These are phyloP conservation scores for Littorina saxatilis DNA, from an alignment of 1,140 invertebrate genomes.

Conservation along the genomic window DNA sequence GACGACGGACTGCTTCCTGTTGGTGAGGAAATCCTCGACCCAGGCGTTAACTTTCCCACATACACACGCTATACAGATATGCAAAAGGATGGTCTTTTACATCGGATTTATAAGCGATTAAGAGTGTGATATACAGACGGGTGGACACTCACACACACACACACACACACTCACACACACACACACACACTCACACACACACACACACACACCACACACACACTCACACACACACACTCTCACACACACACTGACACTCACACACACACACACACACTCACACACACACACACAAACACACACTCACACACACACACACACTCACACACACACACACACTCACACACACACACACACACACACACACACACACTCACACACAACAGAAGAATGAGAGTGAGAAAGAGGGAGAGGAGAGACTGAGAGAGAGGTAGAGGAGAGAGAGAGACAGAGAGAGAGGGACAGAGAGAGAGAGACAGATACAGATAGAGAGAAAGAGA, in stretches of 20 bases:
- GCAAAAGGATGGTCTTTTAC: too few relatives aligned
- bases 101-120: too few relatives aligned
- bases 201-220: conserved; percentile 20
- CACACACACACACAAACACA: conserved; percentile 18
- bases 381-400: too few relatives aligned
- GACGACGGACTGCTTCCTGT: too few relatives aligned
- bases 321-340: conserved; percentile 8
- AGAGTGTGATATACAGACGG: background rate
- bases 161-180: background rate
- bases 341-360: conserved; percentile 19
- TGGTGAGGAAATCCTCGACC: too few relatives aligned
- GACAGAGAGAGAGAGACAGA: too few relatives aligned
- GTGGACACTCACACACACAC: background rate
- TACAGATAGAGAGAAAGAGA: too few relatives aligned
- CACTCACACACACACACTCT: conserved; percentile 24
- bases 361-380: conserved; percentile 11
- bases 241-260: conserved; percentile 22
- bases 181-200: background rate
- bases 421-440: too few relatives aligned
- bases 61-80: too few relatives aligned
- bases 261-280: conserved; percentile 20
- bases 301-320: conserved; percentile 8
- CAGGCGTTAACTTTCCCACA: too few relatives aligned
- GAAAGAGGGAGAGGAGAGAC: too few relatives aligned
- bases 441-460: too few relatives aligned